phyloP scores from a whole-genome alignment of 2,888 invertebrate genomes.

The Steromphala cineraria region DNA sequence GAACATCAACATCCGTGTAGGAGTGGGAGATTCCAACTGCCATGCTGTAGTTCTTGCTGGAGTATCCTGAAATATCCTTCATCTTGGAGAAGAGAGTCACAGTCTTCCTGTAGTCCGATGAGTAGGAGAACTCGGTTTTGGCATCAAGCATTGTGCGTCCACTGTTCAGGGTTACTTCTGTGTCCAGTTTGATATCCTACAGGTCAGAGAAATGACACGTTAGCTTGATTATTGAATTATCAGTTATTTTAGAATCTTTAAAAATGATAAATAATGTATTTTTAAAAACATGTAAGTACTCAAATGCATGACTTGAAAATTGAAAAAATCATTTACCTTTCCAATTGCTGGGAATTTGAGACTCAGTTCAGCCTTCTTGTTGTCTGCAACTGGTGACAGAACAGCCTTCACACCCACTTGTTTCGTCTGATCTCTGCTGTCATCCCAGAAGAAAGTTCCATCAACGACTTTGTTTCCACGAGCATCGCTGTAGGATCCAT shows the following conservation, averaged over 20 bases:
- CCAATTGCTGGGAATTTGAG: constrained; percentile 49
- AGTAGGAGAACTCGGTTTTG: constrained; percentile 58
- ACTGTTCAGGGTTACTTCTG: constrained; percentile 45
- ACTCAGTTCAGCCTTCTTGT: constrained; percentile 43
- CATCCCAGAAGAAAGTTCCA: constrained; percentile 61
- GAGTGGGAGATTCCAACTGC: constrained; percentile 59
- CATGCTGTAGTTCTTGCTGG: constrained; percentile 46
- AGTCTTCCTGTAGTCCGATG: constrained; percentile 53
- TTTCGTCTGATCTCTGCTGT: constrained; percentile 54
- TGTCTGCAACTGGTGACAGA: constrained; percentile 32
- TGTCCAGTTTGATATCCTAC: constrained; percentile 50
- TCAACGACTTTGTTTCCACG: constrained; percentile 40
- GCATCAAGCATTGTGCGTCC: constrained; percentile 48
- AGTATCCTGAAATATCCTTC: constrained; percentile 34
- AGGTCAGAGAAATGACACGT: too few relatives aligned
- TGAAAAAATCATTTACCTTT: constrained; percentile 31
- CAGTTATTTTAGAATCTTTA: too few relatives aligned
- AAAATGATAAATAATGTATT: too few relatives aligned
- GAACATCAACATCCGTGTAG: constrained; percentile 58
- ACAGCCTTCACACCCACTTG: constrained; percentile 48
- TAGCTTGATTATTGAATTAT: too few relatives aligned
- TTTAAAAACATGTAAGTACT: too few relatives aligned
- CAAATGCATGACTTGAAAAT: background rate
- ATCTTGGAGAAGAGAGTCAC: constrained; percentile 50
- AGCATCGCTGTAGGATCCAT: constrained; percentile 27